These are phyloP conservation scores for Hofmannophila pseudospretella DNA, from an alignment of 2,888 invertebrate species.

Conservation along the genomic window DNA sequence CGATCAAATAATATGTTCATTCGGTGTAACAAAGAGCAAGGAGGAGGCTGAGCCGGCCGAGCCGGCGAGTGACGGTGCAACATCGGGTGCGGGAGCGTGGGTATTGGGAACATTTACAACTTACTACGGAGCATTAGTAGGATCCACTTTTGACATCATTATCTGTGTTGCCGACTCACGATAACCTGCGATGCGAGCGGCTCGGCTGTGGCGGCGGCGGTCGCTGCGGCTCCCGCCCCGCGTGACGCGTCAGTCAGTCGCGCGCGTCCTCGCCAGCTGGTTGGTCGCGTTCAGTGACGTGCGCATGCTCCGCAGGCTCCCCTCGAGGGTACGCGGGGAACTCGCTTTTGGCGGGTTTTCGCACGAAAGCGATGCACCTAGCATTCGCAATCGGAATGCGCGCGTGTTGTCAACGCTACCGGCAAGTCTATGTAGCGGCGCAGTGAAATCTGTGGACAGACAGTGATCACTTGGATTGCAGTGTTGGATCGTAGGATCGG, in stretches of 20 bases:
- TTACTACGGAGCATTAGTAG: conserved; percentile 74
- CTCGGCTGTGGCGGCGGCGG: conserved; percentile 2
- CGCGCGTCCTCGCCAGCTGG: conserved; percentile 54
- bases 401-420: conserved; percentile 58
- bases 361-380: conserved; percentile 59
- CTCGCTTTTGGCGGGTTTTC: conserved; percentile 73
- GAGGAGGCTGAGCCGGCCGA: conserved; percentile 24
- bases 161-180: conserved; percentile 72
- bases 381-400: conserved; percentile 60
- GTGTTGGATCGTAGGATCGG: conserved; percentile 69
- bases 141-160: conserved; percentile 78
- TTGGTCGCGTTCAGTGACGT: conserved; percentile 38
- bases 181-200: conserved; percentile 59
- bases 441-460: conserved; percentile 62
- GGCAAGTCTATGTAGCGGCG: conserved; percentile 60
- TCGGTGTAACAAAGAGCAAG: conserved; percentile 19
- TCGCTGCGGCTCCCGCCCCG: conserved; percentile 56
- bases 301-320: conserved; percentile 28
- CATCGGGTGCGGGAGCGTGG: conserved; percentile 25
- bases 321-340: conserved; percentile 45
- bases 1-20: conserved; percentile 15
- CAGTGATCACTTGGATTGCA: conserved; percentile 73
- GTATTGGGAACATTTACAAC: conserved; percentile 64
- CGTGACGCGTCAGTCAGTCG: conserved; percentile 56
- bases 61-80: conserved; percentile 39